phyloP scores from a whole-genome alignment of 2,888 invertebrate genomes.

The Agriopis aurantiaria region DNA sequence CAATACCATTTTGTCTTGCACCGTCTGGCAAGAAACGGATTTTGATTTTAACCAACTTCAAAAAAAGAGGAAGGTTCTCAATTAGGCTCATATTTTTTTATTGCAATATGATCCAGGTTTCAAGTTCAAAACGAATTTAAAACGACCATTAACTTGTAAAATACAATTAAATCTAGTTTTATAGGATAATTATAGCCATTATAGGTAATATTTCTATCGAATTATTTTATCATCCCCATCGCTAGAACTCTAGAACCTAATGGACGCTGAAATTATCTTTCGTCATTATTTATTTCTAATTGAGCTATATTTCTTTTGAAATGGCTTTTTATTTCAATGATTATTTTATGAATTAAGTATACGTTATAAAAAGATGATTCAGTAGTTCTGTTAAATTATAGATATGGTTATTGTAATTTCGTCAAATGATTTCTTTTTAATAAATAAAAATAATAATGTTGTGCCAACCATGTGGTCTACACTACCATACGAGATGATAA shows the following conservation, averaged over 20 bases:
- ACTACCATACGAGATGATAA: no score
- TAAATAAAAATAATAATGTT: no score
- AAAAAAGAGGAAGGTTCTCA: no score
- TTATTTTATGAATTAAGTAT: conserved; percentile 4
- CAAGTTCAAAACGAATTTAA: not conserved
- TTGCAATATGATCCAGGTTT: not conserved
- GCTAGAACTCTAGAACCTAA: not conserved
- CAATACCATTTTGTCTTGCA: no score
- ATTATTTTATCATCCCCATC: conserved; percentile 9
- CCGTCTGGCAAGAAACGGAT: no score
- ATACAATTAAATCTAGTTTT: not conserved
- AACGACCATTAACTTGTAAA: not conserved
- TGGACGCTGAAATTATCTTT: conserved; percentile 20
- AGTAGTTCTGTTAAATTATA: not conserved
- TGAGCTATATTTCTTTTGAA: conserved; percentile 14
- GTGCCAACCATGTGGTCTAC: no score
- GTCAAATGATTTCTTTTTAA: no score
- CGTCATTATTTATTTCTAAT: conserved; percentile 18
- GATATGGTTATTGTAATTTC: not conserved
- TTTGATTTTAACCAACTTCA: no score
- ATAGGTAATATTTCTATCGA: conserved; percentile 6
- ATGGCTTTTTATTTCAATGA: conserved; percentile 15
- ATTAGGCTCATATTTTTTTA: no score
- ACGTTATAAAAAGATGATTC: not conserved
- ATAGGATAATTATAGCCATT: conserved; percentile 9